Percentiles rank a stretch among this genome's conserved stretches.
Evolutionary conservation across 53 echinoderm and acorn worm genomes (phyloP).

Genomic region (Paelopatides confundens): DNA sequence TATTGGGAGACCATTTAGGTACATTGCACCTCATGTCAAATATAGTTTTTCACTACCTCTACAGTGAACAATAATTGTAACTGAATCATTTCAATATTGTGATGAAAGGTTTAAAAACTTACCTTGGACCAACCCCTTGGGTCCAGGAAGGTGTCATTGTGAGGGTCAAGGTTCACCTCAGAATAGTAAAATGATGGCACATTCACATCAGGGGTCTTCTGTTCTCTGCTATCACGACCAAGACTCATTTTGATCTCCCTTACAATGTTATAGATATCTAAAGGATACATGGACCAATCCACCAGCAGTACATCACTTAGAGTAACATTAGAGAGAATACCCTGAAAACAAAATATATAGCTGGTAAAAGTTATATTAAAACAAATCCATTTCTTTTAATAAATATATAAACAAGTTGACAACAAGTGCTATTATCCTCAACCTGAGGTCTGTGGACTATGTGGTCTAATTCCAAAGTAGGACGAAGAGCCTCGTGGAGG

Average conservation of each 20-base stretch:
- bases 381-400: too few relatives aligned
- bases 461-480: too few relatives aligned
- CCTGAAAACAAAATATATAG: constrained; percentile 50
- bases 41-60: too few relatives aligned
- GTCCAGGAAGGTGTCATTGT: constrained; percentile 84
- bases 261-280: constrained; percentile 64
- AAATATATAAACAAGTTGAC: too few relatives aligned
- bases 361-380: not conserved
- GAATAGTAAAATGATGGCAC: constrained; percentile 81
- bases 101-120: too few relatives aligned
- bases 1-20: too few relatives aligned
- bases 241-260: not conserved
- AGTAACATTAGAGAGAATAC: constrained; percentile 86
- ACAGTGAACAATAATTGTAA: too few relatives aligned
- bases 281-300: constrained; percentile 80
- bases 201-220: not conserved
- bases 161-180: constrained; percentile 47
- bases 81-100: too few relatives aligned
- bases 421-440: too few relatives aligned
- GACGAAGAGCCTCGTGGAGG: too few relatives aligned
- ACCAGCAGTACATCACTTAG: constrained; percentile 58
- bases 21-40: too few relatives aligned
- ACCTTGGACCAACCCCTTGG: constrained; percentile 94
- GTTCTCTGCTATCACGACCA: not conserved
- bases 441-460: too few relatives aligned